phyloP scores from a whole-genome alignment of 2,797 vertebrate genomes.

The Hephaestus fuliginosus region DNA sequence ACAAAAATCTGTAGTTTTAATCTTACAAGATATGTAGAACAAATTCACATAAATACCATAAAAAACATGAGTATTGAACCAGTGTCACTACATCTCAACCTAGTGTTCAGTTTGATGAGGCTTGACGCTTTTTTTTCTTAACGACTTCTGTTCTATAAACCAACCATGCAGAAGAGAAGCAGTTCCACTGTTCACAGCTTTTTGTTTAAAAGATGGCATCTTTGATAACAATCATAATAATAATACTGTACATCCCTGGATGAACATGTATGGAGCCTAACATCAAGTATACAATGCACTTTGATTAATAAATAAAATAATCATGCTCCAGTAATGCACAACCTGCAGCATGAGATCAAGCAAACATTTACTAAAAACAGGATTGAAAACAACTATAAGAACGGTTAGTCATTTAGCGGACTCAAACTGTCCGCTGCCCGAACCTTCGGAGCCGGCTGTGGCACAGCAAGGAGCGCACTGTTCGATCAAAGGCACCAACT shows the following conservation, averaged over 20 bases:
- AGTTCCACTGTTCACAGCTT: slow-evolving; percentile 25
- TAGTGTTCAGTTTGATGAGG: slow-evolving; percentile 1
- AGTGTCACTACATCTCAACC: not conserved
- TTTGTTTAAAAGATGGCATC: slow-evolving; percentile 41
- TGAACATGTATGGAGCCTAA: slow-evolving; percentile 15
- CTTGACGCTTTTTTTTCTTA: not conserved
- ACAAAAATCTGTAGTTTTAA: not conserved
- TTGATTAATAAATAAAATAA: slow-evolving; percentile 56
- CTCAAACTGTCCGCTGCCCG: slow-evolving; percentile 73
- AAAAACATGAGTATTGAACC: not conserved
- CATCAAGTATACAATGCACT: slow-evolving; percentile 31
- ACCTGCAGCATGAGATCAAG: slow-evolving; percentile 42
- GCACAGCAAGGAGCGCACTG: slow-evolving; percentile 87
- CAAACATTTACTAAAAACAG: slow-evolving; percentile 57
- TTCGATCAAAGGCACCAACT: slow-evolving; percentile 89
- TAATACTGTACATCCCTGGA: slow-evolving; percentile 46
- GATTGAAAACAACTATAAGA: slow-evolving; percentile 44
- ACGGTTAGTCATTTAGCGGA: slow-evolving; percentile 77
- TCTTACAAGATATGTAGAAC: slow-evolving; percentile 1
- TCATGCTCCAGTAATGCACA: slow-evolving; percentile 35
- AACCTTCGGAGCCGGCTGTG: slow-evolving; percentile 70
- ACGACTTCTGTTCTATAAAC: slow-evolving; percentile 14
- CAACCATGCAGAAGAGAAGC: slow-evolving; percentile 1
- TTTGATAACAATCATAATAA: slow-evolving; percentile 53
- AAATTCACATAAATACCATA: not conserved